phyloP scores from a whole-genome alignment of 1,140 invertebrate genomes.

The Conus ventricosus region DNA sequence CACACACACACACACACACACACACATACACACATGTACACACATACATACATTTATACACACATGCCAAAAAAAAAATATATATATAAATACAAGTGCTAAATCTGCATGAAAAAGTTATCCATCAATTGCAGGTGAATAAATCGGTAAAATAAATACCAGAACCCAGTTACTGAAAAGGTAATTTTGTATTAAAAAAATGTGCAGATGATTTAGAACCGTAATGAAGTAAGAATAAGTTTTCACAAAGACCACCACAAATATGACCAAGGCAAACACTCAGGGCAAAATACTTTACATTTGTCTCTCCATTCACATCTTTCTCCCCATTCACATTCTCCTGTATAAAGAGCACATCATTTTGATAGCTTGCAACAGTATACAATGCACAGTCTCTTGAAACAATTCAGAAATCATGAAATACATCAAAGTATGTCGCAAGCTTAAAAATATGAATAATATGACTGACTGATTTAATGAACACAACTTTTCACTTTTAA shows the following conservation, averaged over 20 bases:
- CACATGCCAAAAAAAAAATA: not conserved
- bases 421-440: too few species aligned
- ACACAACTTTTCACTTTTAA: too few species aligned
- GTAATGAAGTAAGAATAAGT: not conserved
- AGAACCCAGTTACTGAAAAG: not conserved
- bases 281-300: not conserved
- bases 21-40: too few species aligned
- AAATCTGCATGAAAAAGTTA: not conserved
- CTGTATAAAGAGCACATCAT: not conserved
- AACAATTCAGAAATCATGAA: too few species aligned
- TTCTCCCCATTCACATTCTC: conserved; percentile 1
- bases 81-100: not conserved
- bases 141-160: not conserved
- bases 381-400: too few species aligned
- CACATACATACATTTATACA: not conserved
- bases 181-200: not conserved
- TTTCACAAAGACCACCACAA: not conserved
- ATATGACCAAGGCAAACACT: not conserved
- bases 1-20: too few species aligned
- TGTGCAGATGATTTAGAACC: not conserved
- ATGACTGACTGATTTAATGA: too few species aligned
- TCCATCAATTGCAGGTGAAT: not conserved
- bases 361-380: not conserved
- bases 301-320: conserved; percentile 10
- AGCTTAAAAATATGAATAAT: too few species aligned